Base-by-base conservation (phyloP, 1,140 invertebrate genomes). In the Rhagoletis pomonella region DNA sequence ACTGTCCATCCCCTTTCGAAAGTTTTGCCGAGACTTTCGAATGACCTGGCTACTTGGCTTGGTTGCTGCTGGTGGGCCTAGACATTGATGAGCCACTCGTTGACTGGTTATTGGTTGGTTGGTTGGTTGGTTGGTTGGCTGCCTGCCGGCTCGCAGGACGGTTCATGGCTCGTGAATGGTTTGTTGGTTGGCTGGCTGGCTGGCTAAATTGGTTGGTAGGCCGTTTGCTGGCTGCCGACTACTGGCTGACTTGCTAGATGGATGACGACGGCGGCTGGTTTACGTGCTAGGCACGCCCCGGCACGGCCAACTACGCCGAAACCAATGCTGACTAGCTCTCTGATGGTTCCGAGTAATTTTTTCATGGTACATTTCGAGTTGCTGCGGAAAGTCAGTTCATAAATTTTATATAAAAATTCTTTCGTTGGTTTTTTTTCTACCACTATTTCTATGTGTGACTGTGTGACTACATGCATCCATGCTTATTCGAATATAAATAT, bases 301-400 rank as follows among this genome's bases (percentile, higher is more conserved):
- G 85, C 85, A 86, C 87, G 87, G 64, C 65, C 86, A 87, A 73
- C 86, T 59, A 87, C 86, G 58, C 73, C 47, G n/a, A 81, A 81
- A 81, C 73, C 73, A 81, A 87, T 55, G 58, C 67, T 47, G 42
- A 60, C 44, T 77, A 47, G 29, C 29, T 65, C 67, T 17, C 10
- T 81, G 47, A n/a, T 87, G 55, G n/a, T 77, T 87, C 39, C 39
- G 50, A 60, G 69, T 59, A 58, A 55, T 59, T 77, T 87, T 77
- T 87, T 29, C 19, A 73, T 50, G 86, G 39, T 65, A 62, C 86
- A 47, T 44, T 64, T 86, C 86, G 58, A 85, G 84, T 85, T 62
- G 86, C 64, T 90, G 87, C 87, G 89, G 88, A 89, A 89, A 90
- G 87, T 89, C 87, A 91, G 91, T 91, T 90, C 91, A 91, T 91